These are phyloP conservation scores for Oxyruncus cristatus DNA, from an alignment of 2,113 vertebrate species.

Conservation along the genomic window DNA sequence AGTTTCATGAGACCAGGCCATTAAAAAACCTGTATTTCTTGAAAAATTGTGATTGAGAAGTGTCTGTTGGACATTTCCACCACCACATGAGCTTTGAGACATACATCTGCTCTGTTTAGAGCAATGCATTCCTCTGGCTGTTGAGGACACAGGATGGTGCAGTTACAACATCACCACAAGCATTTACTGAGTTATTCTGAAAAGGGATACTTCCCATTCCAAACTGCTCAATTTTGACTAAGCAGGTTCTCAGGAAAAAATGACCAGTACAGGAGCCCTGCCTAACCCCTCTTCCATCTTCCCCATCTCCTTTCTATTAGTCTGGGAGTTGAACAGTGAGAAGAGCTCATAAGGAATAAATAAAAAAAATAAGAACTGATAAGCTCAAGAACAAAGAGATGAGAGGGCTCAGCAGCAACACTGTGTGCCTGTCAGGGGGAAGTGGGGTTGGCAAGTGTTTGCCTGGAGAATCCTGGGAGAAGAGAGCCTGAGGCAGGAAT, in stretches of 20 bases:
- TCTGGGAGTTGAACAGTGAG: not conserved
- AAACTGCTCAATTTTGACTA: not conserved
- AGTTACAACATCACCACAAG: not conserved
- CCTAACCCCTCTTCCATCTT: not conserved
- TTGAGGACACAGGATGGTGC: not conserved
- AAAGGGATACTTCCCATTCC: not conserved
- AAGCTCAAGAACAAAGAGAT: not conserved
- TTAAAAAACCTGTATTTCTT: not conserved
- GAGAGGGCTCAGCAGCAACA: not conserved
- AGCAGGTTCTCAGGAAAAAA: not conserved
- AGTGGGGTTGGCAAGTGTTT: not conserved
- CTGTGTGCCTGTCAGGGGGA: not conserved
- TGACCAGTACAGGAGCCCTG: not conserved
- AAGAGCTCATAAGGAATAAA: not conserved
- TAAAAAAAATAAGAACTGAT: not conserved
- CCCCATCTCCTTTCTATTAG: not conserved
- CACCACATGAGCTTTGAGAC: not conserved
- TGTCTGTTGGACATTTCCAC: not conserved
- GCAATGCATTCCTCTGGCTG: not conserved
- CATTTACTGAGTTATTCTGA: not conserved
- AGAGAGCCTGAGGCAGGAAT: not conserved
- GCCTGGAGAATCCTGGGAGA: not conserved
- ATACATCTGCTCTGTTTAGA: not conserved
- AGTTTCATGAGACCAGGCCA: not conserved
- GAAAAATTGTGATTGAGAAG: not conserved